Conservation (phyloP, 2,888 invertebrate genomes). For the Diogma glabrata region DNA sequence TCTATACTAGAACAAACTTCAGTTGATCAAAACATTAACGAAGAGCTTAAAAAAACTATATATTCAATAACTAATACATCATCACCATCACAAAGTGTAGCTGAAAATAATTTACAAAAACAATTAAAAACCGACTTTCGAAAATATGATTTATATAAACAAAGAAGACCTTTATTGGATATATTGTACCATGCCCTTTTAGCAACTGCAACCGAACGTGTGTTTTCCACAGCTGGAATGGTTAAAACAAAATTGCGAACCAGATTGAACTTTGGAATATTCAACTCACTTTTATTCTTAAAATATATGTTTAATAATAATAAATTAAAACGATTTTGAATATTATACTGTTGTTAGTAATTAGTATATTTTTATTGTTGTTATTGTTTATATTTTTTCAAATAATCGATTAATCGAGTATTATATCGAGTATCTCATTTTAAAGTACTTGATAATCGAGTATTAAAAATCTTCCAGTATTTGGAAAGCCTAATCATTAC, state of each 20-base stretch:
- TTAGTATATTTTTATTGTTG: too few relatives aligned
- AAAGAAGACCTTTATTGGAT: too few relatives aligned
- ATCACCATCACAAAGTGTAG: not conserved
- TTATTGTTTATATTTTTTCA: not conserved
- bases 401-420: not conserved
- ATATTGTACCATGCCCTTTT: not conserved
- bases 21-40: not conserved
- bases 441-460: not conserved
- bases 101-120: not conserved
- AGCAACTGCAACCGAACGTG: not conserved
- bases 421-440: not conserved
- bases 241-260: too few relatives aligned
- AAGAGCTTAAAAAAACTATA: too few relatives aligned
- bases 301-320: not conserved
- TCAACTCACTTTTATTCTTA: not conserved
- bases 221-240: not conserved
- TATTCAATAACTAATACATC: not conserved
- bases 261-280: too few relatives aligned
- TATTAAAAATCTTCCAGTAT: not conserved
- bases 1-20: not conserved
- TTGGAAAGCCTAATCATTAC: slow-evolving; percentile 1
- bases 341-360: not conserved
- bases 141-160: not conserved
- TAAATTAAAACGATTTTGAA: not conserved
- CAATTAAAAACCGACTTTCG: not conserved